Conservation (phyloP, 2,113 vertebrate genomes). For the Brevimyrus niger region DNA sequence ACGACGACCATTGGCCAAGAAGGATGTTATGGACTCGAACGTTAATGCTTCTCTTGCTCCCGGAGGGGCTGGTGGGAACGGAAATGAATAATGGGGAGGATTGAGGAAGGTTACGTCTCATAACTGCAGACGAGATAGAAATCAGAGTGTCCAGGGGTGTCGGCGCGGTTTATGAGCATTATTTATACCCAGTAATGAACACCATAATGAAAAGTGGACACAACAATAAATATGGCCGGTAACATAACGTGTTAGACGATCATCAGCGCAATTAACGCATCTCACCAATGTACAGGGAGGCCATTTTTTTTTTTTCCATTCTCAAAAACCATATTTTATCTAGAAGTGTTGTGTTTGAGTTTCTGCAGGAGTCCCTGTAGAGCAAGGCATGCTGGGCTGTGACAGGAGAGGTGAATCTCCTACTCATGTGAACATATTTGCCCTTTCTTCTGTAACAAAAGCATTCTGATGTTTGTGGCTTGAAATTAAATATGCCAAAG, state of each 20-base stretch:
- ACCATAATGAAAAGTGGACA: constrained; percentile 72
- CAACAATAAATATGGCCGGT: constrained; percentile 65
- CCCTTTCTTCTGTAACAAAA: not conserved
- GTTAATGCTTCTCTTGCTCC: constrained; percentile 59
- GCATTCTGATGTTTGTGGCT: not conserved
- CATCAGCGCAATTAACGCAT: constrained; percentile 63
- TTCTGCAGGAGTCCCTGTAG: not conserved
- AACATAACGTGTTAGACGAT: constrained; percentile 57
- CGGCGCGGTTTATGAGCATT: constrained; percentile 64
- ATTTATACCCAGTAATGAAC: constrained; percentile 71
- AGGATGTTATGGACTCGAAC: constrained; percentile 68
- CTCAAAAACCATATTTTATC: constrained; percentile 46
- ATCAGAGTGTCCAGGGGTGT: constrained; percentile 45
- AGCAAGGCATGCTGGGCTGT: not conserved
- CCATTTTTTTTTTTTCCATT: constrained; percentile 35
- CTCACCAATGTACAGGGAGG: constrained; percentile 47
- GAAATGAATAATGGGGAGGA: constrained; percentile 58
- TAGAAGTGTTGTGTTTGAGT: constrained; percentile 29
- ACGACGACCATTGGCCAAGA: constrained; percentile 61
- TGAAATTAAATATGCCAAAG: not conserved
- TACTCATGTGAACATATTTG: not conserved
- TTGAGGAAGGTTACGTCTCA: constrained; percentile 63
- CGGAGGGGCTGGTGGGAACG: constrained; percentile 54
- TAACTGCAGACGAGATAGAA: constrained; percentile 61
- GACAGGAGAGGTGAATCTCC: not conserved